These are phyloP conservation scores for Myripristis murdjan DNA, from an alignment of 2,797 vertebrate genomes.

Conservation along the genomic window DNA sequence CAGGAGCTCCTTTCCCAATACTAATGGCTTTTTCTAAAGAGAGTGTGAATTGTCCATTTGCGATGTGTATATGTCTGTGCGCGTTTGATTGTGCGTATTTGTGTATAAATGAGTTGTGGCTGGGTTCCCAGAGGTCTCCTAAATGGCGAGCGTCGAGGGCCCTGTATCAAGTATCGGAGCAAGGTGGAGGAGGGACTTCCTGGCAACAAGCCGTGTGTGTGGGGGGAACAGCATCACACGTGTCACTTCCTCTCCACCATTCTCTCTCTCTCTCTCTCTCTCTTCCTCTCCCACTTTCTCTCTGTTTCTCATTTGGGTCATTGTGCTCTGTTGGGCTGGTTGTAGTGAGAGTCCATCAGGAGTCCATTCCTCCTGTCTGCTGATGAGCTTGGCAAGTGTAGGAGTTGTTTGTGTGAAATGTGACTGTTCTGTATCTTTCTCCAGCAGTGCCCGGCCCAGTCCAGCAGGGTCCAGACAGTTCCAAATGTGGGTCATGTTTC, in stretches of 20 bases:
- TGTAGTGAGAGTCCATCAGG: background rate
- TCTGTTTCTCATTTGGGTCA: constrained; percentile 15
- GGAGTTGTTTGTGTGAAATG: constrained; percentile 9
- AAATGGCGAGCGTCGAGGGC: constrained; percentile 43
- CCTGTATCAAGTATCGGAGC: constrained; percentile 36
- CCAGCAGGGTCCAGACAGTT: too few species aligned
- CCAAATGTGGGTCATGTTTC: background rate
- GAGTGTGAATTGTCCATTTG: constrained; percentile 44
- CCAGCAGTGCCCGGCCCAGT: background rate
- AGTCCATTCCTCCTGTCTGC: constrained; percentile 15
- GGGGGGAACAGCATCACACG: constrained; percentile 19
- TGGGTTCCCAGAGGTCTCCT: constrained; percentile 58
- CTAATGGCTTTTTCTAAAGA: constrained; percentile 61
- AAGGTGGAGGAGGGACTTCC: constrained; percentile 35
- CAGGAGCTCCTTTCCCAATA: constrained; percentile 59
- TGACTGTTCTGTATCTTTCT: constrained; percentile 3
- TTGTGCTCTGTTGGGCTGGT: background rate
- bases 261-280: constrained; percentile 13
- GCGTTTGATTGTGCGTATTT: constrained; percentile 30
- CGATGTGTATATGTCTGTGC: constrained; percentile 19
- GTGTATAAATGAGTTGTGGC: constrained; percentile 65
- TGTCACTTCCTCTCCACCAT: constrained; percentile 59
- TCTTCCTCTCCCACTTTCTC: background rate
- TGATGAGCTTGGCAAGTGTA: constrained; percentile 4
- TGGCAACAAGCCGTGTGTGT: constrained; percentile 45